A percentile compares a stretch with the other conserved stretches of the same genome.
These are phyloP conservation scores for Cataglyphis livida DNA, from an alignment of 2,888 invertebrate genomes.

Conservation along the genomic window DNA sequence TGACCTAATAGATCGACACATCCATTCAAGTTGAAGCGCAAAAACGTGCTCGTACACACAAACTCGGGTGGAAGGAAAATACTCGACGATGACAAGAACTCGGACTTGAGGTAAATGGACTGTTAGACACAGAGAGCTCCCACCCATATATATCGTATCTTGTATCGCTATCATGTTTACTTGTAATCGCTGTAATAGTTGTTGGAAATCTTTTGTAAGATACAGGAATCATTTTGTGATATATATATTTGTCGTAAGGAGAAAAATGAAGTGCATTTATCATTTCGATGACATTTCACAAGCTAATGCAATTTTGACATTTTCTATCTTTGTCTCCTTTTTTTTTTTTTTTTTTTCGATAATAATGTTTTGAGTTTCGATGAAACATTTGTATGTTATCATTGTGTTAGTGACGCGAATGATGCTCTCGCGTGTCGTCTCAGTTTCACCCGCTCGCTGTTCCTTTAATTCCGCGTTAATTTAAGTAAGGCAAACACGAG, in stretches of 20 bases:
- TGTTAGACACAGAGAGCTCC: constrained; percentile 31
- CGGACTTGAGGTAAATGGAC: constrained; percentile 73
- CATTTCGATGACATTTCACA: not conserved
- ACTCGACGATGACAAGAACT: constrained; percentile 60
- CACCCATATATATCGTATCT: constrained; percentile 3
- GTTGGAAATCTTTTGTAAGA: not conserved
- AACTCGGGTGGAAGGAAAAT: constrained; percentile 37
- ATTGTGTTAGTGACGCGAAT: constrained; percentile 4
- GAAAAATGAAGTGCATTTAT: not conserved
- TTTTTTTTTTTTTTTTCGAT: too few relatives aligned
- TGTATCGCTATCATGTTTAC: constrained; percentile 17
- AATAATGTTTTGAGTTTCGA: not conserved
- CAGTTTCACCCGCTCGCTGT: constrained; percentile 25
- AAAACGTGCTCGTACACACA: constrained; percentile 64
- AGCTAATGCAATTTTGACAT: not conserved
- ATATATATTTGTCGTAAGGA: not conserved
- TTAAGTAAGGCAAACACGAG: constrained; percentile 50
- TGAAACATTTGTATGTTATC: constrained; percentile 1
- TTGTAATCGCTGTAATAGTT: constrained; percentile 5
- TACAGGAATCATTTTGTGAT: not conserved
- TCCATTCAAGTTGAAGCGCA: constrained; percentile 63
- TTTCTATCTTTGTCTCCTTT: not conserved
- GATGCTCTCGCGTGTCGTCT: constrained; percentile 39
- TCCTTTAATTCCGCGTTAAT: constrained; percentile 45
- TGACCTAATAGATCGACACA: constrained; percentile 76